Evolutionary conservation across 1,140 invertebrate species (phyloP).

Genomic region (Heliconius nattereri): DNA sequence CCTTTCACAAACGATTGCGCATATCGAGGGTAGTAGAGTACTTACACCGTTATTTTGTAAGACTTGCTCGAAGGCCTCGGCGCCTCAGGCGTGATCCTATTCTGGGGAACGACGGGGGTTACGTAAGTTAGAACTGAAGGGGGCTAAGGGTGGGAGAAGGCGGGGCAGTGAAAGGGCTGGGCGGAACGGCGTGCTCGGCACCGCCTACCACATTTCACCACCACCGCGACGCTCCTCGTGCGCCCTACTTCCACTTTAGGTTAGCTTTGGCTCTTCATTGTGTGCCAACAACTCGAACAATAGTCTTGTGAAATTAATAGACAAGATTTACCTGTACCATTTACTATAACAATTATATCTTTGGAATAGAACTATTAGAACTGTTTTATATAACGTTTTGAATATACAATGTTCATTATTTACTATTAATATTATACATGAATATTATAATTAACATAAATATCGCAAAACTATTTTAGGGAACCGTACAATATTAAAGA

Average conservation of each 20-base stretch:
- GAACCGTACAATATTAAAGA: too few relatives aligned
- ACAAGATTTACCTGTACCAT: slow-evolving; percentile 60
- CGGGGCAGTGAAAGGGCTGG: slow-evolving; percentile 78
- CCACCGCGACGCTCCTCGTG: slow-evolving; percentile 65
- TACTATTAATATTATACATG: not conserved
- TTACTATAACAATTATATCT: slow-evolving; percentile 38
- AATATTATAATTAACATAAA: not conserved
- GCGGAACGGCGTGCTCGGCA: slow-evolving; percentile 73
- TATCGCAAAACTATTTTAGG: not conserved
- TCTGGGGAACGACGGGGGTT: slow-evolving; percentile 59
- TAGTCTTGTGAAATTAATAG: slow-evolving; percentile 72
- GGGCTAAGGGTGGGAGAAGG: slow-evolving; percentile 69
- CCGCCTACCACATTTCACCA: slow-evolving; percentile 78
- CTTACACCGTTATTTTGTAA: slow-evolving; percentile 30
- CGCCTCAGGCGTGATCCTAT: slow-evolving; percentile 59
- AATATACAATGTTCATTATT: not conserved
- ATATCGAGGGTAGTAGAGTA: slow-evolving; percentile 37
- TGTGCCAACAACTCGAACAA: slow-evolving; percentile 70
- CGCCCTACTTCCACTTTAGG: slow-evolving; percentile 74
- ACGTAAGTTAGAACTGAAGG: slow-evolving; percentile 60
- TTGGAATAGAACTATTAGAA: not conserved
- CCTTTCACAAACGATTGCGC: slow-evolving; percentile 18
- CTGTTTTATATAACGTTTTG: not conserved
- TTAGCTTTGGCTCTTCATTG: slow-evolving; percentile 76
- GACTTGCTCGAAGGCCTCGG: slow-evolving; percentile 42